Conservation (phyloP, 2,888 invertebrate species). For the Tridacna gigas region DNA sequence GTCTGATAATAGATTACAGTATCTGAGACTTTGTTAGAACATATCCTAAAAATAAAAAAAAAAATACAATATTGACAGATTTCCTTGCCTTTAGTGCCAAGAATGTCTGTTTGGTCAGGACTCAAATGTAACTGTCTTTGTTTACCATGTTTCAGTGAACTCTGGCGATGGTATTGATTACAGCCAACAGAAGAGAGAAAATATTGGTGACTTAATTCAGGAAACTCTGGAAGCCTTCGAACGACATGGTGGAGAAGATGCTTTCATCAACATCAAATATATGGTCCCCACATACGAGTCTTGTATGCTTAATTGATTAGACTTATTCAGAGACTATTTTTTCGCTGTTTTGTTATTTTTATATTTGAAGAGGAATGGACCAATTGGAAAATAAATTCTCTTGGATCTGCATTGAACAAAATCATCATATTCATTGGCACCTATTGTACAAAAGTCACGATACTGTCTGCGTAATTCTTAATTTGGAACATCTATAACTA, state of each 20-base stretch:
- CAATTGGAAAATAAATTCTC: conserved; percentile 3
- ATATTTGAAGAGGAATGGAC: neutral
- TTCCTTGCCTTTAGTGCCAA: no score
- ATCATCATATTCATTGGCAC: neutral
- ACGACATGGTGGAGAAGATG: conserved; percentile 96
- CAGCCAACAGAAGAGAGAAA: conserved; percentile 93
- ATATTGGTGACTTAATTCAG: conserved; percentile 95
- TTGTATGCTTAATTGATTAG: conserved; percentile 85
- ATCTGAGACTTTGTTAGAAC: no score
- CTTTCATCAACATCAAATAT: conserved; percentile 99
- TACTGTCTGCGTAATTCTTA: no score
- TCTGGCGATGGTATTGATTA: conserved; percentile 96
- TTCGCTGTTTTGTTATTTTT: neutral
- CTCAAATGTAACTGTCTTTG: no score
- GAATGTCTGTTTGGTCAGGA: no score
- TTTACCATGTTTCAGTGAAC: conserved; percentile 88
- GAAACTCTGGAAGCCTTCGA: conserved; percentile 97
- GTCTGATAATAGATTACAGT: no score
- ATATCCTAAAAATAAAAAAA: no score
- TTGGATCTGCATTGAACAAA: neutral
- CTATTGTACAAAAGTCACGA: no score
- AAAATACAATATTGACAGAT: no score
- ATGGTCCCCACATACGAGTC: conserved; percentile 99
- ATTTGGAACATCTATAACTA: no score
- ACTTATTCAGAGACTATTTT: conserved; percentile 7